phyloP scores from a whole-genome alignment of 2,113 vertebrate species.

The Perca flavescens region DNA sequence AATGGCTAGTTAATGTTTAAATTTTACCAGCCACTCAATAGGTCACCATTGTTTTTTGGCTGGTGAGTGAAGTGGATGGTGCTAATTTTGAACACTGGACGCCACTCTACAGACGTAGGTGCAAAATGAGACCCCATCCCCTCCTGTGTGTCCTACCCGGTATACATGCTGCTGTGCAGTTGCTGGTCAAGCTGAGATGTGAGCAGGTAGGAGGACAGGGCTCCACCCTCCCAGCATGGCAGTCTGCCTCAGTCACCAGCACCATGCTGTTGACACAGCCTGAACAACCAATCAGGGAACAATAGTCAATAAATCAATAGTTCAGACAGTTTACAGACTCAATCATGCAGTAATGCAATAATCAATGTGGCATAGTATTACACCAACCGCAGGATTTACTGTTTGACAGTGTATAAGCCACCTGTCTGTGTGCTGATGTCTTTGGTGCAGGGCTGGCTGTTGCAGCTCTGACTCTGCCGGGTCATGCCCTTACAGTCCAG shows the following conservation, averaged over 20 bases:
- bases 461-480: slow-evolving; percentile 87
- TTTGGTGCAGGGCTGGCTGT: slow-evolving; percentile 83
- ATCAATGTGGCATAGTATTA: neutral
- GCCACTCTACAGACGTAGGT: neutral
- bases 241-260: slow-evolving; percentile 82
- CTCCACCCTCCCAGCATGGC: slow-evolving; percentile 74
- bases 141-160: slow-evolving; percentile 76
- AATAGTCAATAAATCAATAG: too few species aligned
- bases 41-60: too few species aligned
- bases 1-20: too few species aligned
- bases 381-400: neutral
- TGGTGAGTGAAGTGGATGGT: too few species aligned
- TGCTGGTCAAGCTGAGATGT: slow-evolving; percentile 77
- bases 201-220: slow-evolving; percentile 86
- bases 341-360: neutral
- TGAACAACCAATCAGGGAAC: slow-evolving; percentile 54
- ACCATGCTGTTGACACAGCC: slow-evolving; percentile 84
- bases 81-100: too few species aligned
- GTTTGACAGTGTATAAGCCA: slow-evolving; percentile 5
- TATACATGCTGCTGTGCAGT: slow-evolving; percentile 84
- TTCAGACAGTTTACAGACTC: neutral
- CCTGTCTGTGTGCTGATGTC: slow-evolving; percentile 72
- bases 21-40: too few species aligned
- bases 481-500: slow-evolving; percentile 84
- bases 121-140: neutral